Evolutionary conservation across 2,113 vertebrate species (phyloP).

Genomic region (Ochotona curzoniae): DNA sequence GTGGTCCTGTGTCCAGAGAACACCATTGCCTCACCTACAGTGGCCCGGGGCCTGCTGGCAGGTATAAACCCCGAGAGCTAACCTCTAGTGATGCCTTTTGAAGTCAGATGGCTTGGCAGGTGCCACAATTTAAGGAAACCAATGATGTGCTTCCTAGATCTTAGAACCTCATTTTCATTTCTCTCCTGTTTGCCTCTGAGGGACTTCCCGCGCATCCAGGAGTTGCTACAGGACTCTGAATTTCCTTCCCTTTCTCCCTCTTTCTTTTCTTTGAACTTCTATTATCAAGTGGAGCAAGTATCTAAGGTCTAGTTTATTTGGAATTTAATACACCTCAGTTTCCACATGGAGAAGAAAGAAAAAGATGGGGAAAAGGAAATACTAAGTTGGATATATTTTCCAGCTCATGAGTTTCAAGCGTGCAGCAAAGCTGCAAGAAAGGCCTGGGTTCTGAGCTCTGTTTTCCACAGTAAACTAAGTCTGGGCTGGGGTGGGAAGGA

Average conservation of each 20-base stretch:
- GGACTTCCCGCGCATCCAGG: constrained; percentile 52
- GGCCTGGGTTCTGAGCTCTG: not conserved
- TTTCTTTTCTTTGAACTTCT: not conserved
- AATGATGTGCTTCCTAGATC: constrained; percentile 68
- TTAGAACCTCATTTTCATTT: constrained; percentile 40
- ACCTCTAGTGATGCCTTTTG: constrained; percentile 40
- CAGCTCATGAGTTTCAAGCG: not conserved
- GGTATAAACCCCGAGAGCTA: too few species aligned
- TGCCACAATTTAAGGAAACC: constrained; percentile 71
- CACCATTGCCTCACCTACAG: too few species aligned
- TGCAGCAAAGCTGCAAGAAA: not conserved
- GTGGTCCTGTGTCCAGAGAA: too few species aligned
- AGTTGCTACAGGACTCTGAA: not conserved
- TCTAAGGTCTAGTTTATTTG: constrained; percentile 34
- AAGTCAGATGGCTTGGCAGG: constrained; percentile 73
- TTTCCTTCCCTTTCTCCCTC: not conserved
- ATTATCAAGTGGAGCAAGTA: constrained; percentile 19
- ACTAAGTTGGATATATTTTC: not conserved
- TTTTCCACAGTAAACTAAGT: not conserved
- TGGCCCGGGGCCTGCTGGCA: too few species aligned
- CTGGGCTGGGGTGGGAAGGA: not conserved
- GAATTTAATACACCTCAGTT: not conserved
- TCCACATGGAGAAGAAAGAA: not conserved
- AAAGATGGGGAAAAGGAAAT: not conserved
- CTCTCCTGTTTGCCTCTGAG: constrained; percentile 52